Base-by-base conservation (phyloP, 2,113 vertebrate genomes). In the Oncorhynchus gorbuscha region DNA sequence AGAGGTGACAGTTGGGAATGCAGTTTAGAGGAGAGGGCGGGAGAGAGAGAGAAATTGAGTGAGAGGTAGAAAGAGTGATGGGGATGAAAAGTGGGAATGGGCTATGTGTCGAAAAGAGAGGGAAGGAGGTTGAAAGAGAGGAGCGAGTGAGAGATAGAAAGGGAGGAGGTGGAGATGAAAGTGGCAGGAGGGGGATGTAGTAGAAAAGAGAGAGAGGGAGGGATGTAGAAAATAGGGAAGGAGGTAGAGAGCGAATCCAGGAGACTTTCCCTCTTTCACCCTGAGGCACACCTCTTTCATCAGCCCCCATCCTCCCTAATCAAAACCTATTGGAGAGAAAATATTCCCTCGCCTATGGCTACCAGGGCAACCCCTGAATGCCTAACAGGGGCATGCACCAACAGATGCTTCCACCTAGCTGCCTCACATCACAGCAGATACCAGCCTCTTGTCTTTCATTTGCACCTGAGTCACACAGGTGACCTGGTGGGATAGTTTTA, bases 231-330 rank as follows among this genome's bases (percentile, higher is more conserved):
- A 6, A 26, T 1, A 24, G n/a, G 22, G n/a, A 9, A 5, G 61
- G 20, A 13, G 8, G n/a, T 22, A 3, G 61, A 64, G 35, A 16
- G 32, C 1, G 16, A 35, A 6, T 18, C 11, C 30, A 7, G 14
- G 28, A 48, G 69, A 9, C 48, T 6, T 49, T 4, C 22, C 9
- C 0, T 9, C n/a, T 26, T 39, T 55, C 51, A 55, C 18, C 65
- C 24, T 18, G 16, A 58, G 49, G 51, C 26, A 72, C 49, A 72
- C 49, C 71, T 72, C 49, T 16, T 28, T 72, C 64, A 58, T 81
- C 65, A 70, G 70, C 78, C 28, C 69, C 45, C 2, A 65, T 76
- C 62, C 58, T 1, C 18, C 77, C 80, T 73, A 58, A 73, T 82
- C 32, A 67, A 11, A 67, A 28, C 65, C 14, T 30, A 51, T 76